Conservation (phyloP, 2,888 invertebrate species). For the Sinodicranocentrus sp. region DNA sequence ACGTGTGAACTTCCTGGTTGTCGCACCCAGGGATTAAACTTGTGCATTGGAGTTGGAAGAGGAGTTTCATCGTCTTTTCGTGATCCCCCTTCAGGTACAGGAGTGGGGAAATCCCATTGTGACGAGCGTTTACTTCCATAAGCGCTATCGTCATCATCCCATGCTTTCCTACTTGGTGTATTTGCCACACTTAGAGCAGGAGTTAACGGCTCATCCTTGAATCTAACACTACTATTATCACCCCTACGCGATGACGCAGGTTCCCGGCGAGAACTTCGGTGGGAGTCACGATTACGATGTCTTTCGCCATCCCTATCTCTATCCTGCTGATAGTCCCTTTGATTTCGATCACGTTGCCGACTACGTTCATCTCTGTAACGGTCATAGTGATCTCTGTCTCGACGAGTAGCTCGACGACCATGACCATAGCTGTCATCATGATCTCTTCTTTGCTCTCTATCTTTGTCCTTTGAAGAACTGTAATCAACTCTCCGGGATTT, state of each 20-base stretch:
- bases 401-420: conserved; percentile 77
- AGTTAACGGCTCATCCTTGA: conserved; percentile 92
- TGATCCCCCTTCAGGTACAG: conserved; percentile 77
- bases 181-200: conserved; percentile 85
- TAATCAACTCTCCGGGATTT: conserved; percentile 85
- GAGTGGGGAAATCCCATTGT: conserved; percentile 75
- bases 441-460: conserved; percentile 76
- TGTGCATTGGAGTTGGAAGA: conserved; percentile 92
- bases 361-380: conserved; percentile 74
- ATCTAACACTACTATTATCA: conserved; percentile 79
- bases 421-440: conserved; percentile 76
- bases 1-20: conserved; percentile 75
- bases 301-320: conserved; percentile 36
- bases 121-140: conserved; percentile 63
- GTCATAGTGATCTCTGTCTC: conserved; percentile 64
- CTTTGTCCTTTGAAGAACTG: conserved; percentile 83
- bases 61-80: conserved; percentile 83
- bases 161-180: conserved; percentile 81
- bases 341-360: conserved; percentile 77
- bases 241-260: conserved; percentile 55
- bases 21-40: conserved; percentile 88
- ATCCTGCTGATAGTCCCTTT: conserved; percentile 63
- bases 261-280: too few species aligned
- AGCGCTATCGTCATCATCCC: conserved; percentile 78
- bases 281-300: conserved; percentile 27